Conservation (phyloP, 2,888 invertebrate species). For the Griposia aprilina region DNA sequence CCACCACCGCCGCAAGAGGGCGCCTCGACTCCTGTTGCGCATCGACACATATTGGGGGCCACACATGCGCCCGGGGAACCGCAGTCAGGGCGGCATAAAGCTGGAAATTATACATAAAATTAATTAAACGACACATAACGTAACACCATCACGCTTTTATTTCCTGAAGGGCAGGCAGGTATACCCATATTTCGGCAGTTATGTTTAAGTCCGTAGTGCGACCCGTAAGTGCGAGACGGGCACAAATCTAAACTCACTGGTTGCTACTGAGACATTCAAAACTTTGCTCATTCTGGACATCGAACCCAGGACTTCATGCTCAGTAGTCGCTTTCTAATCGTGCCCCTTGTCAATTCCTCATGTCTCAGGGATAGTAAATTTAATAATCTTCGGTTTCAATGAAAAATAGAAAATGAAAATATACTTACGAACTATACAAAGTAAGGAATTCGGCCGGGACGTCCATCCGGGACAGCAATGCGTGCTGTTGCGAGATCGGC, state of each 20-base stretch:
- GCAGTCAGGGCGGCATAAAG: conserved; percentile 93
- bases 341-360: not conserved
- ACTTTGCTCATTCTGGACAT: not conserved
- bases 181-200: no score
- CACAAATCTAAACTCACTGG: not conserved
- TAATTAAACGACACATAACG: not conserved
- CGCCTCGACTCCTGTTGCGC: conserved; percentile 93
- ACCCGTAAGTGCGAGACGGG: not conserved
- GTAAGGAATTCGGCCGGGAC: conserved; percentile 92
- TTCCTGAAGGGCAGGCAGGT: not conserved
- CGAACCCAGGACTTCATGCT: not conserved
- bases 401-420: not conserved
- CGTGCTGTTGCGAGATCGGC: conserved; percentile 93
- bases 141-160: no score
- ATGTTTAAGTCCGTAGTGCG: not conserved
- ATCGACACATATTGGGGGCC: conserved; percentile 95
- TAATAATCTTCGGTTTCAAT: not conserved
- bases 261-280: not conserved
- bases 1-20: conserved; percentile 88
- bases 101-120: conserved; percentile 83
- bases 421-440: conserved; percentile 96
- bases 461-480: conserved; percentile 97
- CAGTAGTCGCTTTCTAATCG: not conserved
- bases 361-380: not conserved
- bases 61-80: conserved; percentile 93